Evolutionary conservation across 2,797 vertebrate genomes (phyloP), one percentile per base, ranked within the genome.

Genomic region (Phataginus tetradactyla): DNA sequence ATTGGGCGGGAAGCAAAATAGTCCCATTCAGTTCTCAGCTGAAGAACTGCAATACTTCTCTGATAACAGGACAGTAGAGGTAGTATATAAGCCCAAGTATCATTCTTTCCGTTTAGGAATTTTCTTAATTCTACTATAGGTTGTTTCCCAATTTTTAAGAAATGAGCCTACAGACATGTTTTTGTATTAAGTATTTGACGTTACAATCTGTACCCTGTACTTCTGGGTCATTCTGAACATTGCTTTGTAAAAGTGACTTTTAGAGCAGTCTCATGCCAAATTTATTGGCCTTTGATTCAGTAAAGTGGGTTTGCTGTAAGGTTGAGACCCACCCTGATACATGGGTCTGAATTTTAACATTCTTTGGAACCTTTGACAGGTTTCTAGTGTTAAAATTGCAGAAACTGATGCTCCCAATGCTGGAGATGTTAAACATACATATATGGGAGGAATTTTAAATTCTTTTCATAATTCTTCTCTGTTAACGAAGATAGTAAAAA

Each of bases 291-390:
- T 90, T 96, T 81, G 57, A 78, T 78, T 94, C 20, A 66, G 29
- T 96, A 49, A 85, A 55, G 21, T 68, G 64, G 37, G n/a, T 89
- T 96, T 96, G 86, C 34, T 79, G 7, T 93, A n/a, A 84, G 87
- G 7, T 89, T 74, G 42, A 95, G 42, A 89, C 32, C 78, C 12
- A 89, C 32, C 78, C 12, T 77, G 74, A 63, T 84, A 55, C 9
- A 57, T 86, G 5, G 51, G 7, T 75, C 53, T 97, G 55, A 51
- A 17, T 78, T 37, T 78, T 83, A 64, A 61, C 37, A 53, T 79
- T 61, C 57, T 94, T 78, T 86, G 57, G 32, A 92, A 90, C 4
- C 20, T 95, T 79, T 78, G 61, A 72, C 39, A 94, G 18, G 29
- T 90, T 94, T 81, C 49, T 20, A 34, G 15, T 78, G 27, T 55